A percentile compares a stretch with the other conserved stretches of the same genome.
Evolutionary conservation across 1,140 invertebrate genomes (phyloP).

Genomic region (Gonatopus flavifemur): DNA sequence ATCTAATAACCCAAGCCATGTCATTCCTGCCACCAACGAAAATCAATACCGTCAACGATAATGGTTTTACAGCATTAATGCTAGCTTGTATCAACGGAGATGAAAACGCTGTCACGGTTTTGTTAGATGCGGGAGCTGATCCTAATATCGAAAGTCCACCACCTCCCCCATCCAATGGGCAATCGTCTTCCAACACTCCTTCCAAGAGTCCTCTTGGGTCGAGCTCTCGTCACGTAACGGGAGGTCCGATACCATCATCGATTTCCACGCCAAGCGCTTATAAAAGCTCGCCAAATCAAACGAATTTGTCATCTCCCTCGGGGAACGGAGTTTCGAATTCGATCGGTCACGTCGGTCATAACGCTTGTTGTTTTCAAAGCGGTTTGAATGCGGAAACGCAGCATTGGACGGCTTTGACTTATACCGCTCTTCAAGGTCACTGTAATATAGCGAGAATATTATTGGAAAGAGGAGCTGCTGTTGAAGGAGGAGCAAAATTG

Average conservation of each 20-base stretch:
- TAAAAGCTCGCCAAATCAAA: slow-evolving; percentile 21
- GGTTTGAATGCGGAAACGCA: slow-evolving; percentile 71
- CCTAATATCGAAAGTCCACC: slow-evolving; percentile 71
- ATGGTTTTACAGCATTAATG: slow-evolving; percentile 81
- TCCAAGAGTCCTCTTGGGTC: slow-evolving; percentile 21
- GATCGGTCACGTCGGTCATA: slow-evolving; percentile 23
- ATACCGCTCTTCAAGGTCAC: slow-evolving; percentile 66
- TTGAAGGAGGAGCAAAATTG: slow-evolving; percentile 79
- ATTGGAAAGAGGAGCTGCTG: slow-evolving; percentile 77
- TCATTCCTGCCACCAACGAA: slow-evolving; percentile 73
- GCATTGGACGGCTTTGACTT: slow-evolving; percentile 77
- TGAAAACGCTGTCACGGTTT: slow-evolving; percentile 69
- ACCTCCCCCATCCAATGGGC: slow-evolving; percentile 24
- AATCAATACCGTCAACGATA: slow-evolving; percentile 75
- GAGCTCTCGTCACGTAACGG: slow-evolving; percentile 18
- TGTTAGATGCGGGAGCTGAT: slow-evolving; percentile 78
- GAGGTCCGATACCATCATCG: slow-evolving; percentile 21
- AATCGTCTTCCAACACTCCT: slow-evolving; percentile 35
- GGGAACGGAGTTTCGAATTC: slow-evolving; percentile 23
- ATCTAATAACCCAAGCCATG: slow-evolving; percentile 77
- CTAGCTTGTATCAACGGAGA: slow-evolving; percentile 77
- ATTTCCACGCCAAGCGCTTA: slow-evolving; percentile 18
- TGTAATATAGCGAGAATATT: slow-evolving; percentile 64
- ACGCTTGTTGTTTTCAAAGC: slow-evolving; percentile 25
- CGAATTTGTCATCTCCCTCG: slow-evolving; percentile 17